Conservation (phyloP, 2,888 invertebrate genomes). For the Orthosia gracilis region DNA sequence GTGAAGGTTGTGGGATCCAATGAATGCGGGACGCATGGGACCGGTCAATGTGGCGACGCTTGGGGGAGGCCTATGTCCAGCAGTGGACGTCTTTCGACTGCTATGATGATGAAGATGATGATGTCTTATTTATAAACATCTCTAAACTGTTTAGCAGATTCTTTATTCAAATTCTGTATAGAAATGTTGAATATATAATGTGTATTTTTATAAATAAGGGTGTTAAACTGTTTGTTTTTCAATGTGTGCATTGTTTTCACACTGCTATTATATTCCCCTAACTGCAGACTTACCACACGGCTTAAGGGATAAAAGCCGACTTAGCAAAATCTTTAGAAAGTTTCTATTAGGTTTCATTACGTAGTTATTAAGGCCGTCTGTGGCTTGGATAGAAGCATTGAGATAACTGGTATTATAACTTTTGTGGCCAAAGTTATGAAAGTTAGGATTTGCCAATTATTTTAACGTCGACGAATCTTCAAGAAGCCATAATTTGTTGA, state of each 20-base stretch:
- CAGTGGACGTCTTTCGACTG: too few relatives aligned
- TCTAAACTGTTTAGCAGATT: too few relatives aligned
- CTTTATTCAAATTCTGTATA: too few relatives aligned
- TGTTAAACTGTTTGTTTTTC: too few relatives aligned
- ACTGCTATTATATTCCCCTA: not conserved
- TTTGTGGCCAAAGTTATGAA: conserved; percentile 8
- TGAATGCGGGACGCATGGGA: too few relatives aligned
- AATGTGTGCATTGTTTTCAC: not conserved
- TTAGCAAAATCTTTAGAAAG: not conserved
- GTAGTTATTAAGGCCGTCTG: not conserved
- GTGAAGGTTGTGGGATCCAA: too few relatives aligned
- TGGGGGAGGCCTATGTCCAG: too few relatives aligned
- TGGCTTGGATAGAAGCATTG: conserved; percentile 6
- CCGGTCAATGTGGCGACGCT: too few relatives aligned
- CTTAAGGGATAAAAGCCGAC: conserved; percentile 11
- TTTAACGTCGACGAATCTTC: not conserved
- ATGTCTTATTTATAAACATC: too few relatives aligned
- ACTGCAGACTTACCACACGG: not conserved
- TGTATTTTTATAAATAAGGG: too few relatives aligned
- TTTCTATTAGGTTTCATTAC: conserved; percentile 10
- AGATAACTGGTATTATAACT: conserved; percentile 20
- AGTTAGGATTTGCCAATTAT: conserved; percentile 17
- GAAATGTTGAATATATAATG: too few relatives aligned
- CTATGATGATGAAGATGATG: too few relatives aligned
- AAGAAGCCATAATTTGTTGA: not conserved